Evolutionary conservation across 2,888 invertebrate genomes (phyloP), one percentile per base, ranked within the genome.

Genomic region (Eutolmus rufibarbis): DNA sequence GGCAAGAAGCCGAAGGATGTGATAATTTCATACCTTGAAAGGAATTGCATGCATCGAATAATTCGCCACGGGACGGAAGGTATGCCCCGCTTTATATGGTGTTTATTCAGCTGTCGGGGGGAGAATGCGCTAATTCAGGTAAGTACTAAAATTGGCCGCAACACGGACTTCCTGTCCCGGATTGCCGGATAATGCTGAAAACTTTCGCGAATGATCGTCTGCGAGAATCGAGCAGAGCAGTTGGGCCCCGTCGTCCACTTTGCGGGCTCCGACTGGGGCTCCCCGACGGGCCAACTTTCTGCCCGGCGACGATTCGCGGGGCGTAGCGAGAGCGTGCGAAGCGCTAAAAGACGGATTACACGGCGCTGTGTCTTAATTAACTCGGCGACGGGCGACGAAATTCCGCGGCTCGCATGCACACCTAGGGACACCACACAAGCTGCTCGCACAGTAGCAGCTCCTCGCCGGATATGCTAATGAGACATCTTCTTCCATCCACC

Each of bases 391-490:
- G 23, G 51, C 12, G 8, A 28, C 43, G 78, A 66, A 86, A 78
- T 86, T 86, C 77, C 56, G 77, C 37, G 37, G 77, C 56, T 86
- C 77, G 78, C 78, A 86, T 86, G 77, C 78, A 86, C 78, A 56
- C 40, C 57, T 86, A 79, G 56, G 31, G 43, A 86, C 78, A 86
- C 86, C 86, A 66, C 86, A 86, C 86, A 86, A 86, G 86, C 78
- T 78, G 86, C 86, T 86, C 78, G 74, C 74, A 88, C 88, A 87
- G 88, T 88, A 88, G 88, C 88, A 51, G 88, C 76, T 76, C 37
- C 76, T 76, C 37, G 76, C 46, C 78, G 86, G 56, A 87, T 86
- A 88, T 88, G 88, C 88, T 86, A 88, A 88, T 88, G 87, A 88
- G 88, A 88, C 87, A 88, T 87, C 88, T 88, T 87, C 87, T 87